Evolutionary conservation across 2,113 vertebrate species (phyloP).

Genomic region (Xenus cinereus): DNA sequence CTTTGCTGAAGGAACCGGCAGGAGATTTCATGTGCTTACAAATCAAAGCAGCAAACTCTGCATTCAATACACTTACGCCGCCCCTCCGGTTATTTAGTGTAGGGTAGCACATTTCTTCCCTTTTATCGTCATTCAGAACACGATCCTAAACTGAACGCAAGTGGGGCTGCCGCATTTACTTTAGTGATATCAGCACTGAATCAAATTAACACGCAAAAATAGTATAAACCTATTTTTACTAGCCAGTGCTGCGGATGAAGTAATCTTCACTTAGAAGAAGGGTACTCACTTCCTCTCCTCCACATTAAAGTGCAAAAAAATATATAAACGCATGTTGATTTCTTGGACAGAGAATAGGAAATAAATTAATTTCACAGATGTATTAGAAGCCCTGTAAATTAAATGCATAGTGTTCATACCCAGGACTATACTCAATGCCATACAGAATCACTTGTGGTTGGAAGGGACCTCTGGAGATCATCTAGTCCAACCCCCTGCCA

Average conservation of each 20-base stretch:
- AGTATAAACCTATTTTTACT: not conserved
- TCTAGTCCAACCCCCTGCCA: too few species aligned
- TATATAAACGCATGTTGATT: not conserved
- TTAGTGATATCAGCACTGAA: not conserved
- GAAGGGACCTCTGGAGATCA: too few species aligned
- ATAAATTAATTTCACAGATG: not conserved
- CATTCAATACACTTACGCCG: rapidly evolving
- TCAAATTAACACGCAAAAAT: not conserved
- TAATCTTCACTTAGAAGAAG: not conserved
- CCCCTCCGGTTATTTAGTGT: not conserved
- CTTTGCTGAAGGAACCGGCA: not conserved
- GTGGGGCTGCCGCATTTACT: not conserved
- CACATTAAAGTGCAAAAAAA: not conserved
- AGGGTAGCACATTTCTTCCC: not conserved
- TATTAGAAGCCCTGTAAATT: not conserved
- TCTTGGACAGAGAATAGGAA: not conserved
- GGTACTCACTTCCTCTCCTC: not conserved
- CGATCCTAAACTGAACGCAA: not conserved
- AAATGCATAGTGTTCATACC: not conserved
- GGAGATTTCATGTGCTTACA: not conserved
- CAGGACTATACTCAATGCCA: too few species aligned
- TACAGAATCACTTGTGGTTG: too few species aligned
- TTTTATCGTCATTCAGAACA: not conserved
- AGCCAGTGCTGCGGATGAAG: not conserved
- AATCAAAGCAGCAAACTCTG: not conserved